These are phyloP conservation scores for Bagarius yarrelli DNA, from an alignment of 2,113 vertebrate species.

Conservation along the genomic window DNA sequence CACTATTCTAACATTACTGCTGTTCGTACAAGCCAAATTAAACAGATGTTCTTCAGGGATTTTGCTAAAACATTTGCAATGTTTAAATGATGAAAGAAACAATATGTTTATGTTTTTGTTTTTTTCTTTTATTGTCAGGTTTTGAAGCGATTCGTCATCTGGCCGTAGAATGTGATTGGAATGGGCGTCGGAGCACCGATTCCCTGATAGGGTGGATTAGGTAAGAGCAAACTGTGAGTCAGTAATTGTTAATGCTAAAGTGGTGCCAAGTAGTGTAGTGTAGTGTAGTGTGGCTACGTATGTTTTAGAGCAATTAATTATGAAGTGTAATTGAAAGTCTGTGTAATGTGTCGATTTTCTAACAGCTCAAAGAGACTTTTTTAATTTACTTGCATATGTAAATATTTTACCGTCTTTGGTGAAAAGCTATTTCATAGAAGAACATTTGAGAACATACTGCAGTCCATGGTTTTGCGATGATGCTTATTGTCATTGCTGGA, in stretches of 20 bases:
- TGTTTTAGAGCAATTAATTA: background rate
- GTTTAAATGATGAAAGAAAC: no score
- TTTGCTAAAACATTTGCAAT: background rate
- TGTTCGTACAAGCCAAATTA: background rate
- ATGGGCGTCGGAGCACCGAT: constrained; percentile 20
- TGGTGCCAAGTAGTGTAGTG: background rate
- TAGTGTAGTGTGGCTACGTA: no score
- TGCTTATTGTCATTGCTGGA: no score
- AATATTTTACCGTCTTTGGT: no score
- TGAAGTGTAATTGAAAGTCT: no score
- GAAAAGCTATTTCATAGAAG: no score
- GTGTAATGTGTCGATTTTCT: no score
- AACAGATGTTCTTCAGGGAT: constrained; percentile 1
- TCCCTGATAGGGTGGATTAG: constrained; percentile 46
- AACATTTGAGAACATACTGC: no score
- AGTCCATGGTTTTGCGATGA: no score
- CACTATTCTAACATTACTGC: background rate
- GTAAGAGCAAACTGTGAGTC: constrained; percentile 37
- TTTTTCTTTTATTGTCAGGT: constrained; percentile 28
- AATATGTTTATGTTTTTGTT: background rate
- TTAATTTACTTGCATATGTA: no score
- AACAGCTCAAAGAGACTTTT: no score
- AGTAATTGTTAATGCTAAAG: constrained; percentile 12
- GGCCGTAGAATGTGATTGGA: constrained; percentile 41
- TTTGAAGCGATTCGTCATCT: constrained; percentile 13